A percentile compares a stretch with the other conserved stretches of the same genome.
Conservation (phyloP, 2,113 vertebrate species). For the Tylochromis polylepis region DNA sequence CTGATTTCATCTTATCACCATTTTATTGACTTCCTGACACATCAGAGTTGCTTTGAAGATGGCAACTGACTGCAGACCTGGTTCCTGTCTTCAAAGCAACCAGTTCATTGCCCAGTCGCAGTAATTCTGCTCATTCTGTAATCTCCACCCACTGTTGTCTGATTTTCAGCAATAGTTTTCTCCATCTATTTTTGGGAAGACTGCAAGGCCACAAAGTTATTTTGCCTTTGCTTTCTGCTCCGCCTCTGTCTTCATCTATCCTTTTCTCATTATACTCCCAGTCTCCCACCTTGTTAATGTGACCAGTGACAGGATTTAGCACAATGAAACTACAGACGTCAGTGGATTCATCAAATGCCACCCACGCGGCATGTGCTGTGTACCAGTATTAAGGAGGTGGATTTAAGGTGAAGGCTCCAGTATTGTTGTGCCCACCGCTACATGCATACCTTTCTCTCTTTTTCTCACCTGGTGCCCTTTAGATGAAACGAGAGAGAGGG, state of each 20-base stretch:
- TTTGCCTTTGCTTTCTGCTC: background rate
- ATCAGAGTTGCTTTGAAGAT: background rate
- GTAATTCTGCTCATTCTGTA: background rate
- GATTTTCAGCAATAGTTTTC: background rate
- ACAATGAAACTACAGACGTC: conserved; percentile 11
- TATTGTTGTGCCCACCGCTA: background rate
- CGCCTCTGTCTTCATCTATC: background rate
- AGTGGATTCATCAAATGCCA: background rate
- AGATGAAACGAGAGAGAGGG: background rate
- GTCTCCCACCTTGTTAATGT: background rate
- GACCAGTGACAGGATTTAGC: background rate
- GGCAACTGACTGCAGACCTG: background rate
- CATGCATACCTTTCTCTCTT: background rate
- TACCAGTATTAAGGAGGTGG: background rate
- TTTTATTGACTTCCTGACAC: background rate
- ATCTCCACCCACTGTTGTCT: background rate
- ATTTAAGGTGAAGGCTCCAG: conserved; percentile 10
- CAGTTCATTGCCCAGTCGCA: background rate
- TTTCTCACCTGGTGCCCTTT: background rate
- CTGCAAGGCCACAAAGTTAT: background rate
- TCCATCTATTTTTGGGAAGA: too few species aligned
- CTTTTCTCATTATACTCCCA: background rate
- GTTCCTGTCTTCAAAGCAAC: background rate
- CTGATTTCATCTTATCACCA: background rate
- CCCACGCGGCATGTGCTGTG: background rate